Evolutionary conservation across 2,797 vertebrate genomes (phyloP).

Genomic region (Astyanax mexicanus): DNA sequence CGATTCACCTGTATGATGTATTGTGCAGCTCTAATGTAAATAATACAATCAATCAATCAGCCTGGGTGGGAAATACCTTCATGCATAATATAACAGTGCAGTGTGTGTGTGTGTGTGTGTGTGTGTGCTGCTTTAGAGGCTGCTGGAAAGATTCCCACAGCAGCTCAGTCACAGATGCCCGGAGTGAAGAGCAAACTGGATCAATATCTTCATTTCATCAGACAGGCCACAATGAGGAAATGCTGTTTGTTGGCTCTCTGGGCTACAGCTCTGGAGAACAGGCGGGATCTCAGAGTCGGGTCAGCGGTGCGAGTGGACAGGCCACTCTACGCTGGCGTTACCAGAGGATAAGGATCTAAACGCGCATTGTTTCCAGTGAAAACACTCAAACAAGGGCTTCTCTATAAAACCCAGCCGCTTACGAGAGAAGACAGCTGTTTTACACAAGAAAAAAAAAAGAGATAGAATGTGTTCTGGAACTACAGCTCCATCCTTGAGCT

Average conservation of each 20-base stretch:
- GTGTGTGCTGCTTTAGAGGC: slow-evolving; percentile 35
- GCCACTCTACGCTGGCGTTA: slow-evolving; percentile 45
- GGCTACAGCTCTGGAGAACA: slow-evolving; percentile 19
- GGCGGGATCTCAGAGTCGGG: slow-evolving; percentile 13
- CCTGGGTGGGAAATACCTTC: neutral
- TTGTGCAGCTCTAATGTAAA: neutral
- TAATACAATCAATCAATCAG: slow-evolving; percentile 6
- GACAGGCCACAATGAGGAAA: slow-evolving; percentile 32
- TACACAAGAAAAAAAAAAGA: neutral
- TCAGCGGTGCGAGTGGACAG: slow-evolving; percentile 40
- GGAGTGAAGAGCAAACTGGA: slow-evolving; percentile 21
- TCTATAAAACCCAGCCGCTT: slow-evolving; percentile 51
- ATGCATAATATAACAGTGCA: slow-evolving; percentile 44
- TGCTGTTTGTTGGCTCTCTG: slow-evolving; percentile 19
- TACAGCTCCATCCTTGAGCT: slow-evolving; percentile 27
- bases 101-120: no score
- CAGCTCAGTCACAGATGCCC: slow-evolving; percentile 14
- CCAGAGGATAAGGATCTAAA: slow-evolving; percentile 51
- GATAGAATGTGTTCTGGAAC: slow-evolving; percentile 5
- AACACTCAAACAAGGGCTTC: slow-evolving; percentile 62
- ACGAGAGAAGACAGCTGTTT: slow-evolving; percentile 36
- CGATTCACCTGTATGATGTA: neutral
- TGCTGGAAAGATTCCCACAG: slow-evolving; percentile 15
- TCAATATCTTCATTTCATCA: slow-evolving; percentile 45
- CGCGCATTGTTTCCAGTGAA: slow-evolving; percentile 62